Base-by-base conservation (phyloP, 2,888 invertebrate species). In the Limnephilus rhombicus region DNA sequence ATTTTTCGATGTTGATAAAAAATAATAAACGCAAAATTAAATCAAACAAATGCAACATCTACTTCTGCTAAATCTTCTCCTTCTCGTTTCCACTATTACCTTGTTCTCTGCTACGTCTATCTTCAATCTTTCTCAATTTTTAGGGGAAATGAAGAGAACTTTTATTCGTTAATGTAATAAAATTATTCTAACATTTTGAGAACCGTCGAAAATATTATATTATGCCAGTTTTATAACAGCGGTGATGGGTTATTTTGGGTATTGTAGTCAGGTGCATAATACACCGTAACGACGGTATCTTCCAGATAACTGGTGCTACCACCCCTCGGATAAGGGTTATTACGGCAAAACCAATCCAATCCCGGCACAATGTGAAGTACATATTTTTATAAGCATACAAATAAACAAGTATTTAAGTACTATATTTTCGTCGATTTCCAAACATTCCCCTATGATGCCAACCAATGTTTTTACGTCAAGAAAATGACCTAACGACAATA, bases 231-330 rank as follows among this genome's bases (percentile, higher is more conserved):
- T 85, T 85, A 85, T 41, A n/a, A n/a, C 41, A 45, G n/a, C 85
- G n/a, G 11, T 85, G 41, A 41, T 45, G 85, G 85, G 37, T n/a
- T 85, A 85, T 85, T 83, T 85, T 24, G 85, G 85, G 85, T 85
- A 45, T n/a, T 85, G 41, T n/a, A 41, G 85, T 85, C 85, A 85
- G 85, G 85, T 85, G 85, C 85, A 85, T 85, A n/a, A 85, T 85
- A n/a, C n/a, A 85, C 34, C n/a, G 85, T 41, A 85, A 85, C 41
- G 85, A 85, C 13, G 85, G 41, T 45, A 45, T 85, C n/a, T 85
- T 85, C 45, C 34, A 41, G 83, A 18, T 83, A 83, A 68, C 53
- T 68, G 53, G 53, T 24, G 53, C 53, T 68, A 68, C 53, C 53
- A 68, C 24, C 53, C 53, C 53, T 68, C 53, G 53, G 53, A 68